Evolutionary conservation across 2,113 vertebrate species (phyloP).

Genomic region (Vulpes vulpes): DNA sequence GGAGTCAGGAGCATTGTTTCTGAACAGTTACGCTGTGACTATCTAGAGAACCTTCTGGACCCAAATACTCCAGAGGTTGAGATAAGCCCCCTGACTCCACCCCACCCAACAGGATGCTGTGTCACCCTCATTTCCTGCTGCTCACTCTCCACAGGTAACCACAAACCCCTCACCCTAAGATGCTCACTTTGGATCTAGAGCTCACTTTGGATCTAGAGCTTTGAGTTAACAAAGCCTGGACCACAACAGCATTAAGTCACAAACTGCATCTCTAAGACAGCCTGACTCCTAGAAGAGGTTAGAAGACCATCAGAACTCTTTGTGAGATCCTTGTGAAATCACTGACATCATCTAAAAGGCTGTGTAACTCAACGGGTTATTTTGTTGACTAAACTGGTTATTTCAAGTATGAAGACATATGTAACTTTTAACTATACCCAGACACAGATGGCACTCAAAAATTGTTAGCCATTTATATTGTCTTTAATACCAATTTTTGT

Average conservation of each 20-base stretch:
- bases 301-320: background rate
- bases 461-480: background rate
- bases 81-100: background rate
- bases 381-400: background rate
- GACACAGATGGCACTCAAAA: background rate
- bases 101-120: fast-evolving
- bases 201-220: background rate
- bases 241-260: background rate
- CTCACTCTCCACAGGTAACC: background rate
- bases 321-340: background rate
- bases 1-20: background rate
- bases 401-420: background rate
- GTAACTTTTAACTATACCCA: background rate
- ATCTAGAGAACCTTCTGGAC: background rate
- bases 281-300: background rate
- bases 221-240: background rate
- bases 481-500: background rate
- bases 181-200: background rate
- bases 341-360: background rate
- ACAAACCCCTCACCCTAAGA: background rate
- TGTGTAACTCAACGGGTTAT: background rate
- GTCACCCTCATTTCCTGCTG: no score
- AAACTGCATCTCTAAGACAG: background rate
- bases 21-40: background rate
- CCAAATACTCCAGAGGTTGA: no score